Base-by-base conservation (phyloP, 2,797 vertebrate genomes). In the Microchirus variegatus region DNA sequence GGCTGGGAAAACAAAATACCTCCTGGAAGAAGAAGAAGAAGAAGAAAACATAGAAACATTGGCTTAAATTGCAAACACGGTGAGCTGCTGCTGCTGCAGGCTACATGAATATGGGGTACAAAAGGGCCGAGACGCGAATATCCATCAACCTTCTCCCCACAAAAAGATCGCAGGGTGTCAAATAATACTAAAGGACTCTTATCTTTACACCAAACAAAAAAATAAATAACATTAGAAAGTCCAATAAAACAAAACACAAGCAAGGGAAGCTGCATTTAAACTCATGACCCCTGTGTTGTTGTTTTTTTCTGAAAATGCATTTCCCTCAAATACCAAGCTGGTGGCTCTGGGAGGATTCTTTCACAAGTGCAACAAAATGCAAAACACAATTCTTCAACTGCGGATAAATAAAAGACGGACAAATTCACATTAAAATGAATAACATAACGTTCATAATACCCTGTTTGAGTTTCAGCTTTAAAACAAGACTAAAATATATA, bases 211-310 rank as follows among this genome's bases (percentile, higher is more conserved):
- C 90, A 89, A 94, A 93, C 91, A 93, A 91, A 92, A 98, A 91
- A 92, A 98, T 97, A 97, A 98, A 98, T 99, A 97, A 97, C 94
- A 94, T 92, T 26, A 93, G 89, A 94, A 93, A 93, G 92, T 95
- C 94, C 91, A 94, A 93, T 90, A 94, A 91, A 92, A 95, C 75
- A 77, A 77, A 78, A 80, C 93, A 95, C 92, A 94, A 92, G 93
- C 93, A 94, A 90, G 91, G 78, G 70, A 90, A 92, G 93, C 81
- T 90, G 89, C 92, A 62, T 79, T 72, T 93, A 86, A 93, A 93
- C 86, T 86, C 82, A 88, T 92, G 90, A 86, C 79, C 93, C 93
- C 73, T 82, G 67, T 75, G 2, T 40, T 40, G 2, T 40, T 40
- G 19, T 40, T 40, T 17, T 9, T 54, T 44, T 45, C 36, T 70